phyloP scores from a whole-genome alignment of 2,888 invertebrate genomes.

The Poecilus cupreus region DNA sequence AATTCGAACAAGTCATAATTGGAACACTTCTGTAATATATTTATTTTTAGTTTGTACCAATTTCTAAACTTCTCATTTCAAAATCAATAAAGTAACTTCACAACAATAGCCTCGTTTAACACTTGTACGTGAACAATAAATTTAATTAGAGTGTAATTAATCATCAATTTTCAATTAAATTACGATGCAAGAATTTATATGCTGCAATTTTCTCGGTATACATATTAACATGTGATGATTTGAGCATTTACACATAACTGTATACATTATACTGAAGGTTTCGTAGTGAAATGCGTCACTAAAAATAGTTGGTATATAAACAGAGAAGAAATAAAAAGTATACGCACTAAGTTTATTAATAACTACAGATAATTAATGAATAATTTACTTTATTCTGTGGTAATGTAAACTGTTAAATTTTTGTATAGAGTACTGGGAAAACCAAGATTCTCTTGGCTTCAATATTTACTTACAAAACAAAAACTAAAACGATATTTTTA shows the following conservation, averaged over 20 bases:
- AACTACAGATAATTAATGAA: background rate
- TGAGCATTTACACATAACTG: slow-evolving; percentile 27
- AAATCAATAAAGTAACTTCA: background rate
- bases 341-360: background rate
- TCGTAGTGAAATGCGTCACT: slow-evolving; percentile 21
- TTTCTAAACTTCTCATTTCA: too few relatives aligned
- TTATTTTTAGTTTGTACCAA: too few relatives aligned
- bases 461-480: too few relatives aligned
- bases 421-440: too few relatives aligned
- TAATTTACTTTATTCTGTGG: too few relatives aligned
- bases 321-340: background rate
- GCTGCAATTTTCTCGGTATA: background rate
- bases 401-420: too few relatives aligned
- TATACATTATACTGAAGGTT: slow-evolving; percentile 10
- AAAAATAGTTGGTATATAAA: background rate
- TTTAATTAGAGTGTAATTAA: slow-evolving; percentile 14
- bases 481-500: too few relatives aligned
- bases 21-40: too few relatives aligned
- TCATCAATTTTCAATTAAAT: background rate
- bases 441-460: too few relatives aligned
- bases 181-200: slow-evolving; percentile 13
- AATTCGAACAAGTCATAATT: background rate
- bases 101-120: background rate
- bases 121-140: background rate
- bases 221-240: slow-evolving; percentile 29